A percentile compares a stretch with the other conserved stretches of the same genome.
phyloP scores from a whole-genome alignment of 2,797 vertebrate species.

The Hephaestus fuliginosus region DNA sequence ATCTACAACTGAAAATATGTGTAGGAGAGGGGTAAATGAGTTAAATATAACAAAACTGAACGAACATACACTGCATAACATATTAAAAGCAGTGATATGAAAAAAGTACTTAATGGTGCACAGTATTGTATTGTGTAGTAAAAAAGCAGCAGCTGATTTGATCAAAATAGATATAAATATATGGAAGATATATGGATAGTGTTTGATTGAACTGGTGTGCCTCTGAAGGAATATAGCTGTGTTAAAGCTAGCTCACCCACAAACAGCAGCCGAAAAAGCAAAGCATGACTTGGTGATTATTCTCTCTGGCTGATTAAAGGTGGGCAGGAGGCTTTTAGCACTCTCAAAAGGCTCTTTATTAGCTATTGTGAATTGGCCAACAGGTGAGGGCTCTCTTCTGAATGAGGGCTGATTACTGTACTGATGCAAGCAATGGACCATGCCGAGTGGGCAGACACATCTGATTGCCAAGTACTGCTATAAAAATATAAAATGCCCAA shows the following conservation, averaged over 20 bases:
- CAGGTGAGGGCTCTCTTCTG: slow-evolving; percentile 31
- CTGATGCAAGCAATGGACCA: slow-evolving; percentile 53
- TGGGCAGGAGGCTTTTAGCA: slow-evolving; percentile 13
- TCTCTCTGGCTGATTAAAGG: slow-evolving; percentile 25
- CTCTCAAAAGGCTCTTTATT: slow-evolving; percentile 32
- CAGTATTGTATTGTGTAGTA: background rate
- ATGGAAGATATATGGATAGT: background rate
- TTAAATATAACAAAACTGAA: background rate
- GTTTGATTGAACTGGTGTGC: background rate
- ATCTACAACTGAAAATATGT: background rate
- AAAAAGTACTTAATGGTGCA: background rate
- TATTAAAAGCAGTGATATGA: background rate
- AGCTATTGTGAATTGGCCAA: slow-evolving; percentile 26
- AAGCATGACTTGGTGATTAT: slow-evolving; percentile 15
- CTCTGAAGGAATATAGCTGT: background rate
- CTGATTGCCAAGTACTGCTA: slow-evolving; percentile 34
- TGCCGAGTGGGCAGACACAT: slow-evolving; percentile 18
- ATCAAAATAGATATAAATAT: too few relatives aligned
- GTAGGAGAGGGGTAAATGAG: background rate
- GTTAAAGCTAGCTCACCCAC: background rate
- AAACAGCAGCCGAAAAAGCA: background rate
- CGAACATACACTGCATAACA: too few relatives aligned
- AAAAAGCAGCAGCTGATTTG: background rate
- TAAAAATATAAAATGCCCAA: background rate
- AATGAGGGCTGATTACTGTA: slow-evolving; percentile 50